A percentile compares a stretch with the other conserved stretches of the same genome.
phyloP scores from a whole-genome alignment of 2,113 vertebrate genomes.

The Centropristis striata region DNA sequence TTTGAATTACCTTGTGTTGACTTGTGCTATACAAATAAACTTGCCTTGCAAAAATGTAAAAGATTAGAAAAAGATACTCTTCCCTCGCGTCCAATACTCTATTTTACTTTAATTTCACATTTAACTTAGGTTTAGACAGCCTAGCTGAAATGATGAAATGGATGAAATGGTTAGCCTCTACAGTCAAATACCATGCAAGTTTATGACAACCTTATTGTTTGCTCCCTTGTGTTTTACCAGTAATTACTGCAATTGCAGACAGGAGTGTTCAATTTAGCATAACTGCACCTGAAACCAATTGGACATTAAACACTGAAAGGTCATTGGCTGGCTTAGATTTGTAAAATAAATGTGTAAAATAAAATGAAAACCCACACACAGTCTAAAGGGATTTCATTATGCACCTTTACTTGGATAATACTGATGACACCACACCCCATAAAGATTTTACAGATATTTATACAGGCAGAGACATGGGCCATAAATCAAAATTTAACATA shows the following conservation, averaged over 20 bases:
- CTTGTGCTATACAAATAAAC: too few species aligned
- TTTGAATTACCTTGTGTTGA: too few species aligned
- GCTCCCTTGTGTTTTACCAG: too few species aligned
- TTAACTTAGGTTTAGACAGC: background rate
- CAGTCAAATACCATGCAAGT: background rate
- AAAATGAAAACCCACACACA: background rate
- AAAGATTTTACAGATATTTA: slow-evolving; percentile 2
- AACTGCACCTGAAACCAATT: slow-evolving; percentile 38
- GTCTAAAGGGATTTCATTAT: background rate
- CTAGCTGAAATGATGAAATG: background rate
- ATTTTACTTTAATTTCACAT: background rate
- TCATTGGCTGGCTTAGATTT: slow-evolving; percentile 30
- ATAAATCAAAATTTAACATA: slow-evolving; percentile 18
- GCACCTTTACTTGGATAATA: slow-evolving; percentile 60
- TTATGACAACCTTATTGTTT: background rate
- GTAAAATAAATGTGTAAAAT: background rate
- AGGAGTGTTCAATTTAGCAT: slow-evolving; percentile 30
- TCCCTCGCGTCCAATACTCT: background rate
- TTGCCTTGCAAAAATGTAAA: too few species aligned
- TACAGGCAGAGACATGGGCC: background rate
- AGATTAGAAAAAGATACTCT: too few species aligned
- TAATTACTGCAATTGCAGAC: background rate
- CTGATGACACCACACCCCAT: background rate
- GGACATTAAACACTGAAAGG: background rate
- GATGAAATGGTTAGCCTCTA: background rate